Conservation (phyloP, 2,888 invertebrate species). For the Ametastegia equiseti region DNA sequence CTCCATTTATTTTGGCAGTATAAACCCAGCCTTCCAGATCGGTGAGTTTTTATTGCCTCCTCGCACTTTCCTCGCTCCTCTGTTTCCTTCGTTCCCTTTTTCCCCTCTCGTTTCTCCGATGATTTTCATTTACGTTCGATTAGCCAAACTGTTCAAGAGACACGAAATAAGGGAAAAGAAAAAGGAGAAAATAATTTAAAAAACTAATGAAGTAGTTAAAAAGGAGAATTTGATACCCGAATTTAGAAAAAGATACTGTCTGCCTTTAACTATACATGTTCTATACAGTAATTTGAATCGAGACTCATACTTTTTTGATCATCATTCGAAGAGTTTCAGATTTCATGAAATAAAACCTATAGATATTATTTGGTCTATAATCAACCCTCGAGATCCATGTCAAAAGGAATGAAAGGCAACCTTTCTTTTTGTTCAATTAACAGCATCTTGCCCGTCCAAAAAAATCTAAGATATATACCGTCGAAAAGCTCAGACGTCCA, state of each 20-base stretch:
- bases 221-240: not conserved
- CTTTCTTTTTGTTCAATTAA: constrained; percentile 14
- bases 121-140: constrained; percentile 16
- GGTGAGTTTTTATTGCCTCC: constrained; percentile 23
- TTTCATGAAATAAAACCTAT: not conserved
- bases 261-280: not conserved
- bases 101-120: not conserved
- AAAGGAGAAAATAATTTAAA: not conserved
- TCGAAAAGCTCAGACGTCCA: not conserved
- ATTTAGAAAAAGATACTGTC: not conserved
- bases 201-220: not conserved
- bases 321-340: not conserved
- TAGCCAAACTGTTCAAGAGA: not conserved
- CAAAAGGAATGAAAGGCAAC: not conserved
- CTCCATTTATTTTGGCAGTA: constrained; percentile 34
- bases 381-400: not conserved
- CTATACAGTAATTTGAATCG: not conserved
- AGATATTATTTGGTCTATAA: not conserved
- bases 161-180: not conserved
- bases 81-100: not conserved
- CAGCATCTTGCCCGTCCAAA: not conserved
- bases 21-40: constrained; percentile 14
- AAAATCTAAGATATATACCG: not conserved
- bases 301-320: not conserved
- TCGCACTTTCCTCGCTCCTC: constrained; percentile 9